Evolutionary conservation across 2,797 vertebrate genomes (phyloP).

Genomic region (Galaxias olidus): DNA sequence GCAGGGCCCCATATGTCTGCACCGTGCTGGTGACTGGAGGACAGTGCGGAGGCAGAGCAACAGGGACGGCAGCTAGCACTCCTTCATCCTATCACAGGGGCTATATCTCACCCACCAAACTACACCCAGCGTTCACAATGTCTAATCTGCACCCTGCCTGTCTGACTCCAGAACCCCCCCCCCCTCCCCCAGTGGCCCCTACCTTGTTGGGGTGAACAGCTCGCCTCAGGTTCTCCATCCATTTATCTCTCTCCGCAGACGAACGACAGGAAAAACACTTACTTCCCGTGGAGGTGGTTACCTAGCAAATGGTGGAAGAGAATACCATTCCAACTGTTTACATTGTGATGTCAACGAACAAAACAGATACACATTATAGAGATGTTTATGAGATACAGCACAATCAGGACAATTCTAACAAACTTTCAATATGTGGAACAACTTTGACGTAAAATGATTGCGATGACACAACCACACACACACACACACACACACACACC

Average conservation of each 20-base stretch:
- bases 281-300: slow-evolving; percentile 96
- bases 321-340: neutral
- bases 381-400: too few species aligned
- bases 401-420: too few species aligned
- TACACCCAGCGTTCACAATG: too few species aligned
- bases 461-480: slow-evolving; percentile 3
- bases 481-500: neutral
- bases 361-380: neutral
- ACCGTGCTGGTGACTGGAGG: slow-evolving; percentile 40
- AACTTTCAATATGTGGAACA: neutral
- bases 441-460: slow-evolving; percentile 24
- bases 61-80: too few species aligned
- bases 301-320: slow-evolving; percentile 68
- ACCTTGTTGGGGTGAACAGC: slow-evolving; percentile 99
- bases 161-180: slow-evolving; percentile 23
- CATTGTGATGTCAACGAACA: neutral
- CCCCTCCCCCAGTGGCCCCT: slow-evolving; percentile 25
- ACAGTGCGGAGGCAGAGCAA: slow-evolving; percentile 20
- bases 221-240: slow-evolving; percentile 98
- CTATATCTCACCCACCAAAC: too few species aligned
- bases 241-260: slow-evolving; percentile 97
- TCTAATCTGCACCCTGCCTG: slow-evolving; percentile 16
- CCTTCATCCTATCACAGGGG: too few species aligned
- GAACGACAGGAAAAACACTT: slow-evolving; percentile 99
- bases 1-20: slow-evolving; percentile 30